A percentile compares a stretch with the other conserved stretches of the same genome.
phyloP scores from a whole-genome alignment of 92 coral and sea anemone genomes.

The Umimayanthus chanpuru region DNA sequence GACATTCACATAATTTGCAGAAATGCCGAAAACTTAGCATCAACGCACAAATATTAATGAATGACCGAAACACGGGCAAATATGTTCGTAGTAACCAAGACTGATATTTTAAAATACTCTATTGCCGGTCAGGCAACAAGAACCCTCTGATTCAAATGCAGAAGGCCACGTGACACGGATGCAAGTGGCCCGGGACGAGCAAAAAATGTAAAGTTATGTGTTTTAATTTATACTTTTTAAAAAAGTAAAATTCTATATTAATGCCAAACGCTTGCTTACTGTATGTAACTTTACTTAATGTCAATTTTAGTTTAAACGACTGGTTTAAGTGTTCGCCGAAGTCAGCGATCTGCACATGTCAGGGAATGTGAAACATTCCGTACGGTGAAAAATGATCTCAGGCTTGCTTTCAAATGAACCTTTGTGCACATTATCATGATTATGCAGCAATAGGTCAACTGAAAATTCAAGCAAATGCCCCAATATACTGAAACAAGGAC shows the following conservation, averaged over 20 bases:
- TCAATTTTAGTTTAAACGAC: not conserved
- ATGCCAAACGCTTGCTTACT: not conserved
- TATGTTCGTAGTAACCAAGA: not conserved
- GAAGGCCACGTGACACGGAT: constrained; percentile 16
- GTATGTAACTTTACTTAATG: not conserved
- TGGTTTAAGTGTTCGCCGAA: not conserved
- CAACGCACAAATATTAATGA: not conserved
- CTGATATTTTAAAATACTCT: not conserved
- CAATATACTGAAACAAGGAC: not conserved
- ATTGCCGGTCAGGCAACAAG: too few species aligned
- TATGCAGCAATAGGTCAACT: not conserved
- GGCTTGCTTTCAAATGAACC: constrained; percentile 19
- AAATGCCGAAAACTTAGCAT: not conserved
- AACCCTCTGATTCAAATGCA: not conserved
- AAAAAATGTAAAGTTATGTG: too few species aligned
- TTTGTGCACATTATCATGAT: constrained; percentile 10
- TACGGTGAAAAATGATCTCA: constrained; percentile 41
- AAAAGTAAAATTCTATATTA: not conserved
- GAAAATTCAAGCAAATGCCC: not conserved
- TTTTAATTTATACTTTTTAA: not conserved
- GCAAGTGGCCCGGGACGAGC: constrained; percentile 38
- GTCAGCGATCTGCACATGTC: not conserved
- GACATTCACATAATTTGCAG: not conserved
- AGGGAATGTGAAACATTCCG: constrained; percentile 41
- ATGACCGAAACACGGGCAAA: not conserved